A percentile compares a stretch with the other conserved stretches of the same genome.
Conservation (phyloP, 1,140 invertebrate species). For the Aradophagus sp. region DNA sequence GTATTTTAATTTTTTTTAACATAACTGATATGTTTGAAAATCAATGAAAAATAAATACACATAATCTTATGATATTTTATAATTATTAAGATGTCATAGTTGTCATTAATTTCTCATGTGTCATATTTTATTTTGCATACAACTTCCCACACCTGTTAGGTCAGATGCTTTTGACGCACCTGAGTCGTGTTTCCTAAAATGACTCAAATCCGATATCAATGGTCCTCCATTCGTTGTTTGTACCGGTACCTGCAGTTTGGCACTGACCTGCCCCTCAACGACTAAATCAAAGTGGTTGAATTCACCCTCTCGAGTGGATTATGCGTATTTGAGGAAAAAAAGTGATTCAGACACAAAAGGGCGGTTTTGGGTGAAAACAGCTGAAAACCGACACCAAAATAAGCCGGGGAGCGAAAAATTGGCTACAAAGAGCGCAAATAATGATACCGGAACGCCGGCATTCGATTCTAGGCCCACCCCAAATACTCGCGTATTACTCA, state of each 20-base stretch:
- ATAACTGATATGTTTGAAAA: too few relatives aligned
- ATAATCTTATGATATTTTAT: too few relatives aligned
- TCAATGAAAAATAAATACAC: too few relatives aligned
- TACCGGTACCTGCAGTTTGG: conserved; percentile 66
- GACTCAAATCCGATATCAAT: conserved; percentile 40
- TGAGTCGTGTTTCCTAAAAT: conserved; percentile 26
- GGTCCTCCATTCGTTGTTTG: conserved; percentile 22
- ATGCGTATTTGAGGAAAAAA: conserved; percentile 70
- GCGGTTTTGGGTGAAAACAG: conserved; percentile 75
- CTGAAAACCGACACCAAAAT: conserved; percentile 75
- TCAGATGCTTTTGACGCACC: too few relatives aligned
- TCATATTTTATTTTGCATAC: too few relatives aligned
- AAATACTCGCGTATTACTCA: conserved; percentile 44
- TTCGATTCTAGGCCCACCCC: conserved; percentile 66
- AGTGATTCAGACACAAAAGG: conserved; percentile 63
- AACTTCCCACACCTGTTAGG: too few relatives aligned
- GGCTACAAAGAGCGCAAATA: conserved; percentile 71
- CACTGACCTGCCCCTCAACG: conserved; percentile 69
- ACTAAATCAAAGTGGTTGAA: conserved; percentile 68
- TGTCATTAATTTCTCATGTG: too few relatives aligned
- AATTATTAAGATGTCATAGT: too few relatives aligned
- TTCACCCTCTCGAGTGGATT: conserved; percentile 72
- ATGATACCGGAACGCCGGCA: conserved; percentile 67
- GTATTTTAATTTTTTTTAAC: too few relatives aligned
- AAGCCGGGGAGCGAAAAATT: conserved; percentile 71